Evolutionary conservation across 2,888 invertebrate genomes (phyloP).

Genomic region (Eristalinus sepulchralis): DNA sequence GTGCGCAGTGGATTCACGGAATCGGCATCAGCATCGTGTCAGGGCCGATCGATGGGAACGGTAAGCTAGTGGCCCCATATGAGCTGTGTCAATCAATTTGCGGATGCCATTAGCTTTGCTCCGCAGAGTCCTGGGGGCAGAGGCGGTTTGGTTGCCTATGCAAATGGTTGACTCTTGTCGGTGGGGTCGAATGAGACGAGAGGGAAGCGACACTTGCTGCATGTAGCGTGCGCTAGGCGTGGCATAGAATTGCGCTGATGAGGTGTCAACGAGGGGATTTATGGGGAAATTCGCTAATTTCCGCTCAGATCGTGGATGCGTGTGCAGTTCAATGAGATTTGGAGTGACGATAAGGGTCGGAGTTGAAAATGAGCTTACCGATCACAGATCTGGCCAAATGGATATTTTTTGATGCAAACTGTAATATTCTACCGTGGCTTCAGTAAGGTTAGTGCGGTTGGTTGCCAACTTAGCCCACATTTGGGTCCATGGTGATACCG

Average conservation of each 20-base stretch:
- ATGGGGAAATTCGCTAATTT: conserved; percentile 20
- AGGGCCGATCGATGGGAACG: conserved; percentile 67
- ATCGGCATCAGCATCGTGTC: conserved; percentile 59
- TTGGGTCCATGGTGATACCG: no score
- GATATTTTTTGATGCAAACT: no score
- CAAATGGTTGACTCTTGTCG: conserved; percentile 28
- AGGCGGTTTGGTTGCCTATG: not conserved
- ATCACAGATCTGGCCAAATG: no score
- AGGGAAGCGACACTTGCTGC: conserved; percentile 13
- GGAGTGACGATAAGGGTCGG: not conserved
- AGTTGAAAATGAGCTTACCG: not conserved
- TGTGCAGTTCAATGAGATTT: not conserved
- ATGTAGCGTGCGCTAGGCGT: conserved; percentile 36
- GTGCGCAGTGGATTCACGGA: conserved; percentile 40
- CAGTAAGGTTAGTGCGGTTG: no score
- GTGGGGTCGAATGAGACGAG: not conserved
- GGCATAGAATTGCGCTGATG: conserved; percentile 25
- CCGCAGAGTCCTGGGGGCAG: conserved; percentile 23
- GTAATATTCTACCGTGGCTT: no score
- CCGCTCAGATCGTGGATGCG: conserved; percentile 1
- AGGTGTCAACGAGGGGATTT: conserved; percentile 37
- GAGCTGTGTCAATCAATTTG: conserved; percentile 57
- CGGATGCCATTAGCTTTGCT: conserved; percentile 45
- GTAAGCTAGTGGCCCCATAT: conserved; percentile 47
- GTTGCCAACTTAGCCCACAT: no score